A percentile compares a stretch with the other conserved stretches of the same genome.
Evolutionary conservation across 2,113 vertebrate species (phyloP).

Genomic region (Xiphophorus hellerii): DNA sequence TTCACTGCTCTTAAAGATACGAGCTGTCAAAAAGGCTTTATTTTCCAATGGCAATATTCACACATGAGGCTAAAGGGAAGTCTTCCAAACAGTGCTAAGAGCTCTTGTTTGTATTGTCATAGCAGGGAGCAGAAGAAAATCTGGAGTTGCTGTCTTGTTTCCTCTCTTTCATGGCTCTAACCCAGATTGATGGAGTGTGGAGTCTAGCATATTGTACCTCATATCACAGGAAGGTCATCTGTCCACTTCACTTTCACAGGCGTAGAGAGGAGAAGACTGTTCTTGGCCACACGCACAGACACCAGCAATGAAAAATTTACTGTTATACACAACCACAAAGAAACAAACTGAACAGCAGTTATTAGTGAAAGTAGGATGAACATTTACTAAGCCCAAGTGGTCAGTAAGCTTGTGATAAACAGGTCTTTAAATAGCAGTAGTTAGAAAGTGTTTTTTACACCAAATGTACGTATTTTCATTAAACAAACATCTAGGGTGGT

Average conservation of each 20-base stretch:
- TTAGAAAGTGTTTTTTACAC: neutral
- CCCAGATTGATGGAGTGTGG: constrained; percentile 48
- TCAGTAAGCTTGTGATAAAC: constrained; percentile 17
- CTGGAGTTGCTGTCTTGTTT: constrained; percentile 25
- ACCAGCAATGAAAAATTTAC: constrained; percentile 3
- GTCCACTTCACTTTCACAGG: constrained; percentile 39
- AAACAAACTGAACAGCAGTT: constrained; percentile 37
- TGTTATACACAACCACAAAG: constrained; percentile 7
- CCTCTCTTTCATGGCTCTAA: constrained; percentile 29
- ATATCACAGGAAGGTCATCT: constrained; percentile 53
- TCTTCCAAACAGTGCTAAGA: constrained; percentile 14
- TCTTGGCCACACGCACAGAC: constrained; percentile 2
- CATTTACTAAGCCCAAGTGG: constrained; percentile 42
- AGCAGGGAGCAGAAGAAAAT: constrained; percentile 41
- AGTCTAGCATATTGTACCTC: constrained; percentile 25
- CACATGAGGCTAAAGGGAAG: constrained; percentile 14
- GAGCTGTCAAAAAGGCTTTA: constrained; percentile 31
- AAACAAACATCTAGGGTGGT: neutral
- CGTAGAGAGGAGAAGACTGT: constrained; percentile 10
- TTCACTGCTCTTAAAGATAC: constrained; percentile 13
- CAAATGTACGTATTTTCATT: neutral
- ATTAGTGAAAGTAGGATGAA: constrained; percentile 41
- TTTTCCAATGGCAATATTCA: constrained; percentile 5
- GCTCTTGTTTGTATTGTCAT: constrained; percentile 36
- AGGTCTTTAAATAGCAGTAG: constrained; percentile 23